phyloP scores from a whole-genome alignment of 2,113 vertebrate genomes.

The Pleuronectes platessa region DNA sequence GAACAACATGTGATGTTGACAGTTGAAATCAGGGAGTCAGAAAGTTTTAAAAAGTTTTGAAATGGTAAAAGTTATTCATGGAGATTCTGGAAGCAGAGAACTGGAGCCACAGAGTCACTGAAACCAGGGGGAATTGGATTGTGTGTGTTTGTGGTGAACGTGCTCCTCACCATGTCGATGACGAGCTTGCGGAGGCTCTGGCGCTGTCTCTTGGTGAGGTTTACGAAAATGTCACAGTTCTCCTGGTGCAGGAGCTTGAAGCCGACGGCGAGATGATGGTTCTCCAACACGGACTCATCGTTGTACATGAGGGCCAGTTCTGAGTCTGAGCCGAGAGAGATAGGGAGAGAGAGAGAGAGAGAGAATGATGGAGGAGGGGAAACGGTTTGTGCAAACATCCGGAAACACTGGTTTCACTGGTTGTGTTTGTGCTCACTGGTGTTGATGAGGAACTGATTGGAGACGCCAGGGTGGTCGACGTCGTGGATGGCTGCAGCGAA shows the following conservation, averaged over 20 bases:
- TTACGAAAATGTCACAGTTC: constrained; percentile 92
- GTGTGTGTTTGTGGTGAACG: background rate
- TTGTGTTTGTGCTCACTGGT: constrained; percentile 84
- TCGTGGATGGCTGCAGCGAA: constrained; percentile 92
- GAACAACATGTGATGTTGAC: background rate
- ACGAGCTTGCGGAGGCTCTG: constrained; percentile 89
- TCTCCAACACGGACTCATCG: constrained; percentile 90
- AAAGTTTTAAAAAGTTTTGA: too few species aligned
- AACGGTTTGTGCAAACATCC: background rate
- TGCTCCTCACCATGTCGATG: constrained; percentile 87
- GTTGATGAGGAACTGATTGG: constrained; percentile 95
- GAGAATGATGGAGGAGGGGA: background rate
- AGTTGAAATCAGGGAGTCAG: too few species aligned
- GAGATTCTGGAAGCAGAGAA: too few species aligned
- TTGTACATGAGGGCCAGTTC: constrained; percentile 94
- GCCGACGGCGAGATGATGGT: constrained; percentile 91
- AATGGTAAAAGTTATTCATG: too few species aligned
- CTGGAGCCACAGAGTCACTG: too few species aligned
- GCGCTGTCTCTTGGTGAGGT: constrained; percentile 87
- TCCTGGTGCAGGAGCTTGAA: constrained; percentile 93
- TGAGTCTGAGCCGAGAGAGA: constrained; percentile 80
- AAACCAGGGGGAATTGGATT: too few species aligned
- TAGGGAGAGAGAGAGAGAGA: background rate
- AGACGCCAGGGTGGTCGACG: constrained; percentile 91
- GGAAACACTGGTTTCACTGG: background rate